Conservation (phyloP, 2,888 invertebrate species). For the Campoletis raptor region DNA sequence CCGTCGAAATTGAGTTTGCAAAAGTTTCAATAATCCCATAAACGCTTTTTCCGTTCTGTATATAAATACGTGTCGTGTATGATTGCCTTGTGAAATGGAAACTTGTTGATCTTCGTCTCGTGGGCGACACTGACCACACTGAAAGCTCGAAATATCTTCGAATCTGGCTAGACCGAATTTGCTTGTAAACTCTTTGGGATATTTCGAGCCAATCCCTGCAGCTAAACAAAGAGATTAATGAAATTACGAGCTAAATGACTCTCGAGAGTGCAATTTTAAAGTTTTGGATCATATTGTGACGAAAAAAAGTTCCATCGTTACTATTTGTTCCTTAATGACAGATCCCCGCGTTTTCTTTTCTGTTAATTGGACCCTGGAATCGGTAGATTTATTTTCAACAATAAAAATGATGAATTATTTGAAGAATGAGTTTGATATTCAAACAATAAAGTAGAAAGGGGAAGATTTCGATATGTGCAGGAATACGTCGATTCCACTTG, state of each 20-base stretch:
- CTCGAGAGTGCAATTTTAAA: neutral
- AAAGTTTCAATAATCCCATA: slow-evolving; percentile 18
- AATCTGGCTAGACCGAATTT: slow-evolving; percentile 18
- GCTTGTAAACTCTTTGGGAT: slow-evolving; percentile 34
- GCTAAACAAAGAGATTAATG: neutral
- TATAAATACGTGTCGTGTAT: slow-evolving; percentile 1
- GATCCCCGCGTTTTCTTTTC: neutral
- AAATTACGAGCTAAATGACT: neutral
- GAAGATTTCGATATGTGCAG: neutral
- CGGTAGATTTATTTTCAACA: neutral
- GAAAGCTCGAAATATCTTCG: slow-evolving; percentile 49
- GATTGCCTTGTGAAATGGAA: slow-evolving; percentile 41
- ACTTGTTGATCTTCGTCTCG: slow-evolving; percentile 62
- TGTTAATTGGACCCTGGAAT: neutral
- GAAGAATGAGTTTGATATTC: neutral
- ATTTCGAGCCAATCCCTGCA: neutral
- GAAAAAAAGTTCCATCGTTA: neutral
- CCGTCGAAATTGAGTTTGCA: neutral
- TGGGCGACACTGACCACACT: slow-evolving; percentile 58
- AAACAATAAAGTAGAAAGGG: neutral
- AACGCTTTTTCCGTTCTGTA: neutral
- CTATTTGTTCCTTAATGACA: neutral
- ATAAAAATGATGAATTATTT: neutral
- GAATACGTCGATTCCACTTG: slow-evolving; percentile 36
- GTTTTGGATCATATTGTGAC: slow-evolving; percentile 1